Percentiles rank a stretch among this genome's conserved stretches.
These are phyloP conservation scores for Pelagia noctiluca DNA, from an alignment of 30 jellyfish, hydroid and myxozoan species.

Conservation along the genomic window DNA sequence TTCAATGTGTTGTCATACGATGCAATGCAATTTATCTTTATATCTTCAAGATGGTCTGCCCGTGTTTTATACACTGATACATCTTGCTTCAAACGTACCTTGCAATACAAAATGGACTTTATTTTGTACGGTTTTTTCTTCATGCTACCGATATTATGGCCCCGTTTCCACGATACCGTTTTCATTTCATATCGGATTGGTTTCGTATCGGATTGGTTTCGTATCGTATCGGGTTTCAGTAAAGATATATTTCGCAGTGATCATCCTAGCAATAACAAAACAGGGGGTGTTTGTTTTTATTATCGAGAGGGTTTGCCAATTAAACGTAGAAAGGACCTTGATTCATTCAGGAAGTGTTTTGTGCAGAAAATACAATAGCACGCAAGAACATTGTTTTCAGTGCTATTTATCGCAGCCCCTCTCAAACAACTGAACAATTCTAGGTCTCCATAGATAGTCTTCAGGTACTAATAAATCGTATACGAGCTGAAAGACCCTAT, in stretches of 20 bases:
- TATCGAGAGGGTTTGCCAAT: slow-evolving; percentile 63
- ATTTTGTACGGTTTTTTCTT: background rate
- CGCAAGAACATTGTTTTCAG: slow-evolving; percentile 41
- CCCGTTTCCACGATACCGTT: slow-evolving; percentile 2
- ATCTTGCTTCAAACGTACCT: background rate
- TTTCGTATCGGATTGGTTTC: too few species aligned
- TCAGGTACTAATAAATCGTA: slow-evolving; percentile 45
- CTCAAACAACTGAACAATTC: slow-evolving; percentile 35
- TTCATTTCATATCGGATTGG: too few species aligned
- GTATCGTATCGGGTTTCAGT: slow-evolving; percentile 53
- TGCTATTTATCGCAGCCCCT: slow-evolving; percentile 55
- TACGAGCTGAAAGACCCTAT: slow-evolving; percentile 46
- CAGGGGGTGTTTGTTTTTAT: slow-evolving; percentile 35
- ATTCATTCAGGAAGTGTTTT: slow-evolving; percentile 33
- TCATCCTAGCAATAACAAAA: slow-evolving; percentile 46
- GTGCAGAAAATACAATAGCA: slow-evolving; percentile 37
- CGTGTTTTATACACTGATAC: background rate
- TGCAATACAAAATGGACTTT: background rate
- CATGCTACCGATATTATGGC: background rate
- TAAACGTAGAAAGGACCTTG: slow-evolving; percentile 60
- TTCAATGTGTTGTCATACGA: background rate
- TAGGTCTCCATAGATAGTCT: slow-evolving; percentile 22
- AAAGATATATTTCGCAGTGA: slow-evolving; percentile 56
- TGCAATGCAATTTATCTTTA: background rate
- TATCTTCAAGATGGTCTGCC: background rate